phyloP scores from a whole-genome alignment of 2,113 vertebrate species.

The Ailuropoda melanoleuca region DNA sequence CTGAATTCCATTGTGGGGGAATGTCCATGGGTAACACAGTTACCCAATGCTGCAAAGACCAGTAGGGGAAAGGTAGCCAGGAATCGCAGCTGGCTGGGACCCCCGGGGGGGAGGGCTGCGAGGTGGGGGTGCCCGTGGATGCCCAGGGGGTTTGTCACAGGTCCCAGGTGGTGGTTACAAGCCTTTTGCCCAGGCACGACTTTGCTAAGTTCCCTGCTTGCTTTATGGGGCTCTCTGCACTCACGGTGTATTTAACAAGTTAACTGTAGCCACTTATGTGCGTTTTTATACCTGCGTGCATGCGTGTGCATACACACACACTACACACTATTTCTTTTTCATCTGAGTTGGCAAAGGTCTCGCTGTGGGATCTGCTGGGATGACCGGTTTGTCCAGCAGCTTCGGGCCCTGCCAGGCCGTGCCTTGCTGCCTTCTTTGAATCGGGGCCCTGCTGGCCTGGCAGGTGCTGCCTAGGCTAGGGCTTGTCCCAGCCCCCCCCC shows the following conservation, averaged over 20 bases:
- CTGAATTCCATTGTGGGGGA: not conserved
- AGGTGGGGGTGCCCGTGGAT: rapidly evolving
- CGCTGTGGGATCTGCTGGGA: not conserved
- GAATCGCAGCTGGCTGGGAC: not conserved
- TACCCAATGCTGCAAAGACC: rapidly evolving
- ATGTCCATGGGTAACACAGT: rapidly evolving
- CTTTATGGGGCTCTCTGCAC: not conserved
- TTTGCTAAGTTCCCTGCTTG: not conserved
- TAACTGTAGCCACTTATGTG: too few relatives aligned
- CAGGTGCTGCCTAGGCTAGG: not conserved
- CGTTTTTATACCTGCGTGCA: rapidly evolving
- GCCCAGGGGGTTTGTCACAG: too few relatives aligned
- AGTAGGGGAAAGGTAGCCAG: rapidly evolving
- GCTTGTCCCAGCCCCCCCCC: not conserved
- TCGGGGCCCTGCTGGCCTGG: too few relatives aligned
- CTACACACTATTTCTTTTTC: not conserved
- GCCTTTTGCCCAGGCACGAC: rapidly evolving
- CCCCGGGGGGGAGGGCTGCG: rapidly evolving
- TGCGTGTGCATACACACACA: not conserved
- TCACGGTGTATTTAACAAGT: not conserved
- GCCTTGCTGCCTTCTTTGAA: not conserved
- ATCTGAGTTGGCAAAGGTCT: not conserved
- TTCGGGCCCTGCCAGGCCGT: not conserved
- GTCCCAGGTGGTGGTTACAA: too few relatives aligned
- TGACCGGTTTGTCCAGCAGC: not conserved